phyloP scores from a whole-genome alignment of 2,797 vertebrate genomes.

The Myotis pilosus region DNA sequence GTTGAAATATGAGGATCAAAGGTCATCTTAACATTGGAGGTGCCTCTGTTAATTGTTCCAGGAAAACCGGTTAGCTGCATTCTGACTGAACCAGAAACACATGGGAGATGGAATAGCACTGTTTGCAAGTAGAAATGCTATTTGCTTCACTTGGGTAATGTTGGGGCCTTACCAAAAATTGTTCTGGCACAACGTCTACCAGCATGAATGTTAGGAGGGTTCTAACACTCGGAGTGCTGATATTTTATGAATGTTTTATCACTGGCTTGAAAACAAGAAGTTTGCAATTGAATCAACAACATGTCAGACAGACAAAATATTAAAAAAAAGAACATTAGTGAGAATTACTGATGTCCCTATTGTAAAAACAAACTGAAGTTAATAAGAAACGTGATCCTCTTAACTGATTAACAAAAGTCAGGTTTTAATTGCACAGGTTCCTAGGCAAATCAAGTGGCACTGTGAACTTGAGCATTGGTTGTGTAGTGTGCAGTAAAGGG shows the following conservation, averaged over 20 bases:
- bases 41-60: slow-evolving; percentile 63
- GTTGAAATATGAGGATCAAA: slow-evolving; percentile 70
- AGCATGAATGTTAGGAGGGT: slow-evolving; percentile 72
- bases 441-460: slow-evolving; percentile 39
- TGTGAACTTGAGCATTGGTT: slow-evolving; percentile 45
- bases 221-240: slow-evolving; percentile 78
- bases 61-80: slow-evolving; percentile 65
- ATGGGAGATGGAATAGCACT: slow-evolving; percentile 35
- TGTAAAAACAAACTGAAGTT: slow-evolving; percentile 72
- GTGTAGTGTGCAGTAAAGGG: not conserved
- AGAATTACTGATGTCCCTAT: slow-evolving; percentile 70
- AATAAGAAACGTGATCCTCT: slow-evolving; percentile 65
- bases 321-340: slow-evolving; percentile 69
- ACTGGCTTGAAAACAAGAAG: slow-evolving; percentile 78
- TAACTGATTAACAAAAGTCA: slow-evolving; percentile 62
- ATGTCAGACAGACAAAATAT: slow-evolving; percentile 77
- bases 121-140: not conserved
- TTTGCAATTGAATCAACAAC: slow-evolving; percentile 78
- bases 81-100: slow-evolving; percentile 51
- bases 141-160: slow-evolving; percentile 72
- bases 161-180: slow-evolving; percentile 73
- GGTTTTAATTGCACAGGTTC: slow-evolving; percentile 55
- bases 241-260: slow-evolving; percentile 78
- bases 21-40: slow-evolving; percentile 53
- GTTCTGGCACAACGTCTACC: slow-evolving; percentile 59